Evolutionary conservation across 2,797 vertebrate genomes (phyloP).

Genomic region (Atherinosoma microstoma): DNA sequence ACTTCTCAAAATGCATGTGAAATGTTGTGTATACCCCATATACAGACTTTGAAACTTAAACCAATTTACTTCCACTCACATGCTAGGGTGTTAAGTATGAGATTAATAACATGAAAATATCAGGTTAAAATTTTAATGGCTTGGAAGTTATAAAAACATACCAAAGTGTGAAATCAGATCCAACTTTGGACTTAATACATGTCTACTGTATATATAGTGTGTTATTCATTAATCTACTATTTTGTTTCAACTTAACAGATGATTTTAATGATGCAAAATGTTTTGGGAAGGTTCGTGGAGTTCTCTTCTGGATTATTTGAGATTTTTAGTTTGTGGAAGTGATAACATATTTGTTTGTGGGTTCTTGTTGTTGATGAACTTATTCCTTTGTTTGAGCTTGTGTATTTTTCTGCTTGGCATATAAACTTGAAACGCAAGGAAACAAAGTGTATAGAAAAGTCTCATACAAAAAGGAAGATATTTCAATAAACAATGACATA

Average conservation of each 20-base stretch:
- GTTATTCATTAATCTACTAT: neutral
- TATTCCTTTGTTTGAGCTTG: neutral
- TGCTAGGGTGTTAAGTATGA: neutral
- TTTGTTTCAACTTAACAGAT: neutral
- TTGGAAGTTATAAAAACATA: neutral
- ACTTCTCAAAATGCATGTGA: neutral
- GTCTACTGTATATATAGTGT: neutral
- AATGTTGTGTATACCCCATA: neutral
- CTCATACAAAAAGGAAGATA: conserved; percentile 17
- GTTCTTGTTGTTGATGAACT: neutral
- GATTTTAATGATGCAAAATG: neutral
- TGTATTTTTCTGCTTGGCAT: neutral
- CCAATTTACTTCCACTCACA: neutral
- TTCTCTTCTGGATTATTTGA: neutral
- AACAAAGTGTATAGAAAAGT: conserved; percentile 8
- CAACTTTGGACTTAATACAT: neutral
- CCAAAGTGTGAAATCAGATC: neutral
- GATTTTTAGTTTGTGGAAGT: neutral
- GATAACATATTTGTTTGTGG: neutral
- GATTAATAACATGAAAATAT: neutral
- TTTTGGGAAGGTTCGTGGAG: neutral
- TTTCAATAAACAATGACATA: neutral
- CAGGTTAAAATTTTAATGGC: neutral
- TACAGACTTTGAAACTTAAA: neutral
- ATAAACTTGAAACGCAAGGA: neutral